Base-by-base conservation (phyloP, 2,888 invertebrate genomes). In the Buathra laborator region DNA sequence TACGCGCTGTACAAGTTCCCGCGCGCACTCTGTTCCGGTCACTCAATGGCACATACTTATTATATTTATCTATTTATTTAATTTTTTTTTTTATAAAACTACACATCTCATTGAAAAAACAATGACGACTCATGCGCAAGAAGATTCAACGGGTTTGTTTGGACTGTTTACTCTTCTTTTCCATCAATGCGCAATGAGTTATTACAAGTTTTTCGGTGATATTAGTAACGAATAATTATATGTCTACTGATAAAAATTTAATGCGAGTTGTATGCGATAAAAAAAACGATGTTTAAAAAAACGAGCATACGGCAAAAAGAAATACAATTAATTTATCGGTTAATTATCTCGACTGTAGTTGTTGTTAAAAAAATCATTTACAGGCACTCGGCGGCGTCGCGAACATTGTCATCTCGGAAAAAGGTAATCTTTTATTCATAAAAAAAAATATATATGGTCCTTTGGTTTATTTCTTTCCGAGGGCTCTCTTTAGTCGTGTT, bases 391-490 rank as follows among this genome's bases (percentile, higher is more conserved):
- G 1, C 3, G 53, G 19, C 53, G 10, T 24, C 19, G 6, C 19
- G 19, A 59, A 76, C n/a, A 10, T 51, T n/a, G 7, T 10, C 19
- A 19, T 16, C 9, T 16, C 12, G n/a, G n/a, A 59, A 79, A 79
- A 19, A 71, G n/a, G 6, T 44, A 16, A 62, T 64, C n/a, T 62
- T 37, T 44, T 46, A 29, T 10, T 9, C 29, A 64, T 56, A 19
- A 24, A 44, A 51, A 64, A 71, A 48, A 14, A 62, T 64, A 62
- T 43, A 19, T 56, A 19, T 44, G n/a, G 16, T 72, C 37, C 76
- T 84, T 81, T 84, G 77, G 77, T 53, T 24, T 76, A 68, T 74
- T 72, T 72, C 7, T 64, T 10, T 74, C 53, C 12, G 70, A 71
- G 44, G n/a, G 43, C 53, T n/a, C 44, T 64, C 56, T 24, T 14